These are phyloP conservation scores for Triplophysa yarkandensis DNA, from an alignment of 2,797 vertebrate genomes.

Conservation along the genomic window DNA sequence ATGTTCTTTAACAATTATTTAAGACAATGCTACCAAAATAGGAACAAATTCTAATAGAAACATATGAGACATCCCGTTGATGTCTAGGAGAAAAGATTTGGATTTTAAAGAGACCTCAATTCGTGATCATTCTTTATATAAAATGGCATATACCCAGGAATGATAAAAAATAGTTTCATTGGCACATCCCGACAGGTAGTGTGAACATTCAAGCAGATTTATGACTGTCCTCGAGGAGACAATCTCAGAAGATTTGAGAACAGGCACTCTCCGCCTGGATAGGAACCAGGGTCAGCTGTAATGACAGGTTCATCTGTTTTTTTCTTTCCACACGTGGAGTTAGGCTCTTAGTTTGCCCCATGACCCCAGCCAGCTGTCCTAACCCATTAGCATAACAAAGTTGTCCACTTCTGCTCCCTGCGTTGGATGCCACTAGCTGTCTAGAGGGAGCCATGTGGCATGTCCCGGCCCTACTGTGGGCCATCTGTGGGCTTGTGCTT, in stretches of 20 bases:
- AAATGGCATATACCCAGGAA: too few relatives aligned
- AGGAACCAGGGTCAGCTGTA: constrained; percentile 5
- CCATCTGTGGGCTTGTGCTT: constrained; percentile 53
- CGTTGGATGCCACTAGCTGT: constrained; percentile 48
- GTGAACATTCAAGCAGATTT: background rate
- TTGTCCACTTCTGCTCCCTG: constrained; percentile 35
- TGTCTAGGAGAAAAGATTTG: too few relatives aligned
- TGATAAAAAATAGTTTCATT: background rate
- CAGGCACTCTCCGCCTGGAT: background rate
- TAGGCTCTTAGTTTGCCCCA: constrained; percentile 30
- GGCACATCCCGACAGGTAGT: background rate
- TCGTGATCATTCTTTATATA: too few relatives aligned
- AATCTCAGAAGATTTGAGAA: background rate
- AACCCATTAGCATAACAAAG: constrained; percentile 65
- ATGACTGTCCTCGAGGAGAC: background rate
- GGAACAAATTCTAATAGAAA: too few relatives aligned
- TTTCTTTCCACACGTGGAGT: background rate
- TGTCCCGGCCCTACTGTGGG: constrained; percentile 40
- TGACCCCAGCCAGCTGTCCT: constrained; percentile 60
- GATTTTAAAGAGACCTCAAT: too few relatives aligned
- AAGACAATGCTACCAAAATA: too few relatives aligned
- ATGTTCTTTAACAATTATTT: too few relatives aligned
- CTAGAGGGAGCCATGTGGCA: constrained; percentile 52
- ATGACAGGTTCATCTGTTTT: background rate
- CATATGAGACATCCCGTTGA: too few relatives aligned